A percentile compares a stretch with the other conserved stretches of the same genome.
phyloP scores from a whole-genome alignment of 92 coral and sea anemone species.

The Palythoa grandiflora region DNA sequence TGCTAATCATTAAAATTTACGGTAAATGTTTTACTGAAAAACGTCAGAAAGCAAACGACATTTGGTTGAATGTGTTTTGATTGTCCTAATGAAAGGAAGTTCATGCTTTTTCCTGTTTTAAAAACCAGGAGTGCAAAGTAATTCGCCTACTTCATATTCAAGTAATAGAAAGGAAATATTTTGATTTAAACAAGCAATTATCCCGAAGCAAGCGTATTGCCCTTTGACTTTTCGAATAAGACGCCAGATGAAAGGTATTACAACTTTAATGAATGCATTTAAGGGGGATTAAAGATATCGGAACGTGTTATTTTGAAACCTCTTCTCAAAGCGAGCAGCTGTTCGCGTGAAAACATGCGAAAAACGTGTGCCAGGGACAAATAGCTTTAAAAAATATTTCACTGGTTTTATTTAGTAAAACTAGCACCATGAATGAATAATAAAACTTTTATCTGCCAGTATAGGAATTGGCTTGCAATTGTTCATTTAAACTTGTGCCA shows the following conservation, averaged over 20 bases:
- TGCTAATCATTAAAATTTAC: neutral
- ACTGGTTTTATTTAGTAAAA: neutral
- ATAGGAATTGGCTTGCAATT: neutral
- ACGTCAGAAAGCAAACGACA: neutral
- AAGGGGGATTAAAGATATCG: slow-evolving; percentile 38
- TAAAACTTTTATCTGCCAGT: neutral
- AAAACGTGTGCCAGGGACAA: neutral
- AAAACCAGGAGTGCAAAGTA: slow-evolving; percentile 1
- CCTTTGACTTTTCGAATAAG: neutral
- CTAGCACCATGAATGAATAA: neutral
- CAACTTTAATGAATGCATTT: slow-evolving; percentile 10
- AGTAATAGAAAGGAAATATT: slow-evolving; percentile 22
- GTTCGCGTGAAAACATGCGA: neutral
- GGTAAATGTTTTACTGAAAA: neutral
- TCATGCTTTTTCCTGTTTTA: neutral
- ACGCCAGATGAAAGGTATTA: neutral
- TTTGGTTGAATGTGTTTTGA: neutral
- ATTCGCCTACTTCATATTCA: neutral
- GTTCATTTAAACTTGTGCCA: neutral
- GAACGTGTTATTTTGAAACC: neutral
- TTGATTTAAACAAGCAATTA: slow-evolving; percentile 12
- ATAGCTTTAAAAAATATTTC: neutral
- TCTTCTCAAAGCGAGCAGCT: slow-evolving; percentile 21
- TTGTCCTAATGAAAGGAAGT: neutral
- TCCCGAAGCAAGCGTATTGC: slow-evolving; percentile 11